phyloP scores from a whole-genome alignment of 2,888 invertebrate genomes.

The Capitulum mitella region DNA sequence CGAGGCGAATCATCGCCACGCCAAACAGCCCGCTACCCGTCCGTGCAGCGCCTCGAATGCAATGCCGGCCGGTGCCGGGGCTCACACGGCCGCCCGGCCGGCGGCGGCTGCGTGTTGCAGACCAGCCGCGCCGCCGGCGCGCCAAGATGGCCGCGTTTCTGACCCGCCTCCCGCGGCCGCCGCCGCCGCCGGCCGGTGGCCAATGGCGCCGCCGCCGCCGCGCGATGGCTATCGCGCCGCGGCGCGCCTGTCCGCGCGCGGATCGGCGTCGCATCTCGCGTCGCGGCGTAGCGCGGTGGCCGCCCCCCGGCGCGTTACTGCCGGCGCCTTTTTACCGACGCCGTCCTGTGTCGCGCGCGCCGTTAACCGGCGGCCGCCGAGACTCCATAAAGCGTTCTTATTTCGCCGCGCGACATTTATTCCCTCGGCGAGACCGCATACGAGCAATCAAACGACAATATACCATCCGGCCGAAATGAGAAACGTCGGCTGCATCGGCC shows the following conservation, averaged over 20 bases:
- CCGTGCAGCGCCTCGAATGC: no score
- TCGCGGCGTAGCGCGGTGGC: slow-evolving; percentile 14
- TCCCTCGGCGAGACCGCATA: slow-evolving; percentile 11
- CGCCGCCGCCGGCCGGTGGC: background rate
- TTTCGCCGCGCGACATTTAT: slow-evolving; percentile 23
- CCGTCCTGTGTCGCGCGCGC: background rate
- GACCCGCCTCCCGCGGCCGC: background rate
- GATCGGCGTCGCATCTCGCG: background rate
- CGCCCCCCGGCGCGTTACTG: background rate
- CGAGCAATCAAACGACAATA: slow-evolving; percentile 22
- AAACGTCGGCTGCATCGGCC: slow-evolving; percentile 13
- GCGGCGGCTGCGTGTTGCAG: no score
- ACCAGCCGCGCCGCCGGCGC: no score
- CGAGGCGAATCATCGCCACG: no score
- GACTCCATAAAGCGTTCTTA: slow-evolving; percentile 21
- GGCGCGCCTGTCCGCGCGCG: background rate
- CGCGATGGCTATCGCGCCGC: background rate
- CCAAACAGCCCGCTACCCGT: no score
- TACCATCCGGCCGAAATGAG: slow-evolving; percentile 13
- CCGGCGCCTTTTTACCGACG: background rate
- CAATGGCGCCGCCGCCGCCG: background rate
- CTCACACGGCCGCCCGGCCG: no score
- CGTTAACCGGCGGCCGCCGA: background rate
- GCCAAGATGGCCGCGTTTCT: slow-evolving; percentile 2
- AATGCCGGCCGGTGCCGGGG: no score